Evolutionary conservation across 2,113 vertebrate genomes (phyloP).

Genomic region (Festucalex cinctus): DNA sequence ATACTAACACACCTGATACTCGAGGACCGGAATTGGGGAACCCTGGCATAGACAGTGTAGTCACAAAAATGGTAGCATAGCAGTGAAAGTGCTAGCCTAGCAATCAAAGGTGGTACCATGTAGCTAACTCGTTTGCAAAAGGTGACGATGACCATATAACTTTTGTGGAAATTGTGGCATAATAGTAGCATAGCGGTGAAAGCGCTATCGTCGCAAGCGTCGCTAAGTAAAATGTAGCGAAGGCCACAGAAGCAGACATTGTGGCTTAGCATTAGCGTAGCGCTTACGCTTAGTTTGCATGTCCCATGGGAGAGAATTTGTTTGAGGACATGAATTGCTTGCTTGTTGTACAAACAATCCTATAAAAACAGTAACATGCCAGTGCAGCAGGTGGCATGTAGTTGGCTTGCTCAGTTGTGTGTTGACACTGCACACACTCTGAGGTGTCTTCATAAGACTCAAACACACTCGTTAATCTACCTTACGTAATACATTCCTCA

Average conservation of each 20-base stretch:
- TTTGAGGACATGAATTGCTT: not conserved
- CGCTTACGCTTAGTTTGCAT: not conserved
- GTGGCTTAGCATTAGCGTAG: too few relatives aligned
- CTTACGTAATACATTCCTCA: constrained; percentile 59
- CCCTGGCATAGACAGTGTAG: too few relatives aligned
- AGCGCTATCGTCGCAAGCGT: too few relatives aligned
- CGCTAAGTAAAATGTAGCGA: too few relatives aligned
- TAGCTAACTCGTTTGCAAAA: not conserved
- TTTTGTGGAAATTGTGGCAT: not conserved
- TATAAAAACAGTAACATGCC: not conserved
- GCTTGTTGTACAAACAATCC: not conserved
- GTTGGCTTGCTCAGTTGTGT: not conserved
- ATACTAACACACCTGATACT: too few relatives aligned
- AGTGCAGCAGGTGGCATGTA: not conserved
- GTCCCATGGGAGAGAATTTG: not conserved
- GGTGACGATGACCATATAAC: not conserved
- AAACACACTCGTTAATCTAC: constrained; percentile 48
- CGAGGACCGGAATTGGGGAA: too few relatives aligned
- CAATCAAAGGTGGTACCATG: not conserved
- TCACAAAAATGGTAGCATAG: too few relatives aligned
- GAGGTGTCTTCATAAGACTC: constrained; percentile 17
- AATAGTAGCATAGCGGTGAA: too few relatives aligned
- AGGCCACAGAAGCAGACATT: too few relatives aligned
- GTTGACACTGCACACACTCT: constrained; percentile 19
- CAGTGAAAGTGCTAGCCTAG: too few relatives aligned